A percentile compares a stretch with the other conserved stretches of the same genome.
Evolutionary conservation across 2,888 invertebrate genomes (phyloP).

Genomic region (Linyphia triangularis): DNA sequence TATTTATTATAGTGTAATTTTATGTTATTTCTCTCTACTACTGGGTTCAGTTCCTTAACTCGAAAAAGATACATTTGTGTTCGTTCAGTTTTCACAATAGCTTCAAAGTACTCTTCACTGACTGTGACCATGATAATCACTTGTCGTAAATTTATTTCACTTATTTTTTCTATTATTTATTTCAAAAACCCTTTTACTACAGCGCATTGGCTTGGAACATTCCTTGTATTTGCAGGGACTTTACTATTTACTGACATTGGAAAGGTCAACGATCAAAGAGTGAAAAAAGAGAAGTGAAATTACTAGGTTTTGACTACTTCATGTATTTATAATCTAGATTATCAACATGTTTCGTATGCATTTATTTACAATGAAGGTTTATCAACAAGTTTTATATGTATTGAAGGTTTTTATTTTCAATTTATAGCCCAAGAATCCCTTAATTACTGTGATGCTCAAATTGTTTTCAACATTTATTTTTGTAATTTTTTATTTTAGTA

Average conservation of each 20-base stretch:
- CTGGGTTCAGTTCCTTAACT: constrained; percentile 21
- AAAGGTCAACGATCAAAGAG: constrained; percentile 7
- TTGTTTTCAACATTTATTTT: too few relatives aligned
- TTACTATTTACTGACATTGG: constrained; percentile 89
- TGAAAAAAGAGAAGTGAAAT: constrained; percentile 16
- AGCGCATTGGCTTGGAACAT: constrained; percentile 94
- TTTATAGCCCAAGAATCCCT: too few relatives aligned
- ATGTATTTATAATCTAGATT: too few relatives aligned
- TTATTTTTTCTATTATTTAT: constrained; percentile 96
- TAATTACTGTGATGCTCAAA: too few relatives aligned
- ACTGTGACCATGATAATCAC: constrained; percentile 98
- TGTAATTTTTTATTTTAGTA: too few relatives aligned
- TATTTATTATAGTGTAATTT: background rate
- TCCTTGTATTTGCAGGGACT: constrained; percentile 94
- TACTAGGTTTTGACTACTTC: background rate
- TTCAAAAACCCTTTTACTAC: constrained; percentile 96
- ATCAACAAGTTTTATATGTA: too few relatives aligned
- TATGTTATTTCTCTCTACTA: background rate
- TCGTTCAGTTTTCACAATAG: constrained; percentile 94
- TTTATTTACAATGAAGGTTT: too few relatives aligned
- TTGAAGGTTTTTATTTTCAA: too few relatives aligned
- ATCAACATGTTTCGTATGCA: too few relatives aligned
- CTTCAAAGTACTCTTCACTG: constrained; percentile 94
- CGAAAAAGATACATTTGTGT: constrained; percentile 89
- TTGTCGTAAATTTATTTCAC: constrained; percentile 94